These are phyloP conservation scores for Caracal caracal DNA, from an alignment of 2,113 vertebrate species.

Conservation along the genomic window DNA sequence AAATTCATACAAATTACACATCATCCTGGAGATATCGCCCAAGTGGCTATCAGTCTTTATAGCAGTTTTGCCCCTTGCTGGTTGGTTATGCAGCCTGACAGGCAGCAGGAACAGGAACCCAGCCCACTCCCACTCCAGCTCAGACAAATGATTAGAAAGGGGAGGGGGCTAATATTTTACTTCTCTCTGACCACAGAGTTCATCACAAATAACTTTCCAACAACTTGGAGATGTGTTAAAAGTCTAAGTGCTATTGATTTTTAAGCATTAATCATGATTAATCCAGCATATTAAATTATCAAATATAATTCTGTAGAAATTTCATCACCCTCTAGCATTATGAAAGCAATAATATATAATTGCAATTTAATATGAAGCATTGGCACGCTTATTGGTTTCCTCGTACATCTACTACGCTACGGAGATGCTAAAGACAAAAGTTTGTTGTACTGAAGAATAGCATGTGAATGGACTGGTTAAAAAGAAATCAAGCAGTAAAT, in stretches of 20 bases:
- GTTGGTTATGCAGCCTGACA: background rate
- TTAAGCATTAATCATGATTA: slow-evolving; percentile 77
- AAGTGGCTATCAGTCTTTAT: background rate
- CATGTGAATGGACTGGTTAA: background rate
- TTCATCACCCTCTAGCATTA: background rate
- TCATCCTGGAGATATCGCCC: background rate
- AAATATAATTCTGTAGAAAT: slow-evolving; percentile 72
- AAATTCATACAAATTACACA: background rate
- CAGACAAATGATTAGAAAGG: background rate
- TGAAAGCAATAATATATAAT: slow-evolving; percentile 77
- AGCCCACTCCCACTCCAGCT: background rate
- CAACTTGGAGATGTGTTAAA: slow-evolving; percentile 75
- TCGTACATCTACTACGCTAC: background rate
- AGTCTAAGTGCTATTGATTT: slow-evolving; percentile 61
- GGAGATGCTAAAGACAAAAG: background rate
- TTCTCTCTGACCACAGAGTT: background rate
- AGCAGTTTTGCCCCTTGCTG: background rate
- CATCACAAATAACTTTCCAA: background rate
- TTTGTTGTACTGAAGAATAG: background rate
- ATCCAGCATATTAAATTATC: slow-evolving; percentile 78
- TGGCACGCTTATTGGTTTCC: slow-evolving; percentile 50
- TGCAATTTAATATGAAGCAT: slow-evolving; percentile 77
- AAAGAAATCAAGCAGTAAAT: background rate
- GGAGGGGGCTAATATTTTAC: background rate
- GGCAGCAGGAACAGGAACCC: background rate